Conservation (phyloP, 2,888 invertebrate genomes). For the Thyatira batis region DNA sequence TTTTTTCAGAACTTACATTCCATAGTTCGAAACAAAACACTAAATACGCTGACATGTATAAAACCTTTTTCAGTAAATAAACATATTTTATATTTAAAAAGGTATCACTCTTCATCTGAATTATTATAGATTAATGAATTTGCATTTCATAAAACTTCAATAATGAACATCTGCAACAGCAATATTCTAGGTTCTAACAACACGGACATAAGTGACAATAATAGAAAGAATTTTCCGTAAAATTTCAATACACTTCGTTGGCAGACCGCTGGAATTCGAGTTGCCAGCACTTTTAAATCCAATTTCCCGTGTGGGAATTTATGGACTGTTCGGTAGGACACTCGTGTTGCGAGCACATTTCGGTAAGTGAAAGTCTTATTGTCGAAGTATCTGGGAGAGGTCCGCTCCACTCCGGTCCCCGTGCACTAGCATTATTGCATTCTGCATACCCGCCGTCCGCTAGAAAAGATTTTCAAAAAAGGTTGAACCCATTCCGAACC, state of each 20-base stretch:
- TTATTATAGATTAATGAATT: too few species aligned
- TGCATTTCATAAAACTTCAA: too few species aligned
- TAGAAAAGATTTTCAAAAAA: background rate
- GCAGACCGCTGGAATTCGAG: slow-evolving; percentile 17
- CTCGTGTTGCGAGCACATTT: background rate
- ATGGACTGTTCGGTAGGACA: slow-evolving; percentile 23
- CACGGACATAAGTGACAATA: background rate
- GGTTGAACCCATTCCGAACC: background rate
- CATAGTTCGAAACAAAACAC: too few species aligned
- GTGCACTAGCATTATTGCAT: background rate
- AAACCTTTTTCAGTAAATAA: too few species aligned
- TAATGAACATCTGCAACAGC: too few species aligned
- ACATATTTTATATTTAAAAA: too few species aligned
- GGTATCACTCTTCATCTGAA: too few species aligned
- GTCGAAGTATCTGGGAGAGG: background rate
- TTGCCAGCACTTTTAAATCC: slow-evolving; percentile 45
- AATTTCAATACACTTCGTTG: slow-evolving; percentile 20
- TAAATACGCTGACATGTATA: too few species aligned
- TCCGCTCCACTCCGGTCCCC: background rate
- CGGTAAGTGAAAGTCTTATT: slow-evolving; percentile 1
- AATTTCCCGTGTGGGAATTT: slow-evolving; percentile 38
- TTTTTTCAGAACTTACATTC: too few species aligned
- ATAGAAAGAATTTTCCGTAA: slow-evolving; percentile 11
- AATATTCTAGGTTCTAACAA: too few species aligned
- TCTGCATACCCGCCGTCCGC: background rate